phyloP scores from a whole-genome alignment of 37 sponge, comb jelly and placozoan species.

The Eunapius fragilis region DNA sequence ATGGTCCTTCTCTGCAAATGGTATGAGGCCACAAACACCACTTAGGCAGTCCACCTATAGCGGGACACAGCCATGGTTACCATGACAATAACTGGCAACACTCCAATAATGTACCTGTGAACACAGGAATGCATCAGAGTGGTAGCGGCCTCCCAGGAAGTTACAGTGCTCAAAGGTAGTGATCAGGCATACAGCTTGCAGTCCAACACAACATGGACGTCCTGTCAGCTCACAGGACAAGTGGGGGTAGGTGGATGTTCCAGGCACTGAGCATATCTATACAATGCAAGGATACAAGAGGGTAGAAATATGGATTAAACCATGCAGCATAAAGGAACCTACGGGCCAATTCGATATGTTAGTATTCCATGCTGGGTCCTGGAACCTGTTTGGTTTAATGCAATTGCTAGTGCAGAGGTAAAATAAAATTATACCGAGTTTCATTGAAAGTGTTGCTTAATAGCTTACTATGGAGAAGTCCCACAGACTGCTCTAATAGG shows the following conservation, averaged over 20 bases:
- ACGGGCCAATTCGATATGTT: conserved; percentile 82
- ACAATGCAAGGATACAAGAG: no score
- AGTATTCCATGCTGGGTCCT: background rate
- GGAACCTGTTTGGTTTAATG: conserved; percentile 6
- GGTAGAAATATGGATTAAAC: no score
- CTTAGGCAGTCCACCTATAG: conserved; percentile 93
- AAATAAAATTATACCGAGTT: no score
- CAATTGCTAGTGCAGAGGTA: conserved; percentile 27
- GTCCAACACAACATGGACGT: conserved; percentile 93
- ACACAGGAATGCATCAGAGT: conserved; percentile 85
- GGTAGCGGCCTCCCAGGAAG: conserved; percentile 79
- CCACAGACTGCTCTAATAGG: conserved; percentile 66
- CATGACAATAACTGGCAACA: no score
- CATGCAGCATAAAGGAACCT: background rate
- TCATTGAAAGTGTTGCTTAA: no score
- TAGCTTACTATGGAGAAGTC: conserved; percentile 53
- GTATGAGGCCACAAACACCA: conserved; percentile 84
- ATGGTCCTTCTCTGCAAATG: conserved; percentile 55
- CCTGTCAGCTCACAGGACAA: conserved; percentile 81
- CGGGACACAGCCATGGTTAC: background rate
- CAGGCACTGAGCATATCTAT: background rate
- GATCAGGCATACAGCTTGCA: conserved; percentile 84
- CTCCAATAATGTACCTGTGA: no score
- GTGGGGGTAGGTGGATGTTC: conserved; percentile 6
- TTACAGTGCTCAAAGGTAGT: conserved; percentile 82